Evolutionary conservation across 1,140 invertebrate genomes (phyloP).

Genomic region (Stegodyphus dumicola): DNA sequence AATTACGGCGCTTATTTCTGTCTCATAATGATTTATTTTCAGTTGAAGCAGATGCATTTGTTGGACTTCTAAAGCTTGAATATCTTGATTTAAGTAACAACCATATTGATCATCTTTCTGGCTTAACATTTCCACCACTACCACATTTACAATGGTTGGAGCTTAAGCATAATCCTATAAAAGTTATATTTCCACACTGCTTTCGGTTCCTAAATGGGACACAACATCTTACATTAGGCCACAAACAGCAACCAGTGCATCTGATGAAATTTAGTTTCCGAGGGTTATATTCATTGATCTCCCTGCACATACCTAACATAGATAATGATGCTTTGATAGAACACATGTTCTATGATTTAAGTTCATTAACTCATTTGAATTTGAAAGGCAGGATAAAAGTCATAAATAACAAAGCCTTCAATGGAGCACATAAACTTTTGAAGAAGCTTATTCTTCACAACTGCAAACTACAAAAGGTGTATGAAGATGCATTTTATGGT

Average conservation of each 20-base stretch:
- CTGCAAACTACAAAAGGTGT: conserved; percentile 75
- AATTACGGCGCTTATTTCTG: conserved; percentile 74
- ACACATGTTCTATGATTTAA: conserved; percentile 74
- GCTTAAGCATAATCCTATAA: conserved; percentile 77
- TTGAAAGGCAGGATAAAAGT: conserved; percentile 72
- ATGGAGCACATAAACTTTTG: conserved; percentile 72
- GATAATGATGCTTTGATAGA: conserved; percentile 73
- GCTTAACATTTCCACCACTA: conserved; percentile 78
- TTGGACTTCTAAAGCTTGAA: conserved; percentile 75
- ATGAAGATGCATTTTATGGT: conserved; percentile 78
- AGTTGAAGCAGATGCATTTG: conserved; percentile 76
- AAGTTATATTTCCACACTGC: conserved; percentile 76
- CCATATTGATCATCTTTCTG: conserved; percentile 76
- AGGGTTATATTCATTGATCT: conserved; percentile 72
- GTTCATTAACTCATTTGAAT: conserved; percentile 70
- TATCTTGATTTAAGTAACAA: conserved; percentile 76
- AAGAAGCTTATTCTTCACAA: conserved; percentile 73
- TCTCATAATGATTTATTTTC: conserved; percentile 75
- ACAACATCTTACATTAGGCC: conserved; percentile 73
- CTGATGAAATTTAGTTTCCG: conserved; percentile 75
- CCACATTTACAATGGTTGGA: conserved; percentile 74
- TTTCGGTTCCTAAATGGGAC: conserved; percentile 80
- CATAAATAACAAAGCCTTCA: conserved; percentile 78
- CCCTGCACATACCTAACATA: conserved; percentile 73
- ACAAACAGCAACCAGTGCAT: conserved; percentile 69